These are phyloP conservation scores for Cossypha heuglini DNA, from an alignment of 2,797 vertebrate genomes.

Conservation along the genomic window DNA sequence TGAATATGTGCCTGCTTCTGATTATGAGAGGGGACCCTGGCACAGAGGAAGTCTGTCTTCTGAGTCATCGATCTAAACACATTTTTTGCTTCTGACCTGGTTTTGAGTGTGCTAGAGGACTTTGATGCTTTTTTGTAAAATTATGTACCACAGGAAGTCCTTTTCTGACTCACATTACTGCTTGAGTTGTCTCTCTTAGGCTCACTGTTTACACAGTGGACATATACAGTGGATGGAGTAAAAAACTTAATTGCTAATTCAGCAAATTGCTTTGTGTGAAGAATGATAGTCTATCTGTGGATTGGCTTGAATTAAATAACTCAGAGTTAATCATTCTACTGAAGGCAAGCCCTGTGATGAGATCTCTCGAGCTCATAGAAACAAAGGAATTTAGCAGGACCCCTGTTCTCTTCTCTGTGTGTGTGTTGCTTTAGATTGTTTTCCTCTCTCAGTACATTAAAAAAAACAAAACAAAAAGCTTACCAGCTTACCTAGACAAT, in stretches of 20 bases:
- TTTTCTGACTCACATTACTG: not conserved
- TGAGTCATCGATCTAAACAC: not conserved
- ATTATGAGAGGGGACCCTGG: not conserved
- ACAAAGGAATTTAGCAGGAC: not conserved
- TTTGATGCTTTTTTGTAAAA: not conserved
- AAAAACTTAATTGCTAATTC: not conserved
- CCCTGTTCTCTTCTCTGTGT: not conserved
- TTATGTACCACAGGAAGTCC: not conserved
- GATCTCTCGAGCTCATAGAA: not conserved
- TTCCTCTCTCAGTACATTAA: not conserved
- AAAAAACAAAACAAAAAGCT: not conserved
- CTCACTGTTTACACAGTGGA: not conserved
- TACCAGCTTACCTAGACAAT: not conserved
- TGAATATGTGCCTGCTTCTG: conserved; percentile 1
- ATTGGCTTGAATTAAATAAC: not conserved
- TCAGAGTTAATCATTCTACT: not conserved
- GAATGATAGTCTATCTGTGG: not conserved
- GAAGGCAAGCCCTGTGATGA: not conserved
- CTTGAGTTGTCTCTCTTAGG: not conserved
- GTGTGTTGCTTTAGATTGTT: not conserved
- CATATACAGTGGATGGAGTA: not conserved
- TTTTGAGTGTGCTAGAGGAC: not conserved
- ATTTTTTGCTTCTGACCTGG: not conserved
- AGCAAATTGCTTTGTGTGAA: not conserved
- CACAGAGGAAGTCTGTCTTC: not conserved